Evolutionary conservation across 2,888 invertebrate genomes (phyloP).

Genomic region (Idaea biselata): DNA sequence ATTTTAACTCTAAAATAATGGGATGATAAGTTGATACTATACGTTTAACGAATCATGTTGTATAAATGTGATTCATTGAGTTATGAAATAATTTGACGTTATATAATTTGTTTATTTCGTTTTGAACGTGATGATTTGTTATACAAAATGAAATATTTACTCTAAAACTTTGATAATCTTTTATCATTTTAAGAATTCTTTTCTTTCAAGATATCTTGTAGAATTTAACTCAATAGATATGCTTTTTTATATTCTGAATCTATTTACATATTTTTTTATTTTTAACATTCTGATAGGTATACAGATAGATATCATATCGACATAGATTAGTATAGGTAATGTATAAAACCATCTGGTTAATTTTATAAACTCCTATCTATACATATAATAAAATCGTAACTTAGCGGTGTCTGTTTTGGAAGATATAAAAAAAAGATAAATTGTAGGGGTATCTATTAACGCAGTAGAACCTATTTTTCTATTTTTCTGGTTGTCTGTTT

Average conservation of each 20-base stretch:
- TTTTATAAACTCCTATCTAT: too few species aligned
- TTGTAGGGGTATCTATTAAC: too few species aligned
- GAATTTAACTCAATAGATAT: neutral
- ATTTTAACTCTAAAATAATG: slow-evolving; percentile 23
- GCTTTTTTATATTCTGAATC: neutral
- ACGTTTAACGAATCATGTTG: slow-evolving; percentile 1
- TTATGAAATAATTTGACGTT: neutral
- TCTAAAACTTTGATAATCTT: neutral
- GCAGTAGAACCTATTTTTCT: too few species aligned
- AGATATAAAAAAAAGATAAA: too few species aligned
- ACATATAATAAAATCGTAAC: too few species aligned
- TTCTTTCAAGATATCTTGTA: too few species aligned
- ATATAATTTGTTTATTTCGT: neutral
- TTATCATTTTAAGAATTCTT: neutral
- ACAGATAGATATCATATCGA: too few species aligned
- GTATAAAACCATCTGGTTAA: too few species aligned
- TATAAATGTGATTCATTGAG: neutral
- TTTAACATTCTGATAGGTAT: too few species aligned
- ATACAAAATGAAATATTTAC: neutral
- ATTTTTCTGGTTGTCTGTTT: too few species aligned
- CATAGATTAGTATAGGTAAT: too few species aligned
- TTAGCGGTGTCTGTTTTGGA: too few species aligned
- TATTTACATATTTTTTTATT: neutral
- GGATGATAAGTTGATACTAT: slow-evolving; percentile 17
- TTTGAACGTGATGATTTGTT: neutral